Evolutionary conservation across 1,140 invertebrate genomes (phyloP).

Genomic region (Cardiocondyla obscurior): DNA sequence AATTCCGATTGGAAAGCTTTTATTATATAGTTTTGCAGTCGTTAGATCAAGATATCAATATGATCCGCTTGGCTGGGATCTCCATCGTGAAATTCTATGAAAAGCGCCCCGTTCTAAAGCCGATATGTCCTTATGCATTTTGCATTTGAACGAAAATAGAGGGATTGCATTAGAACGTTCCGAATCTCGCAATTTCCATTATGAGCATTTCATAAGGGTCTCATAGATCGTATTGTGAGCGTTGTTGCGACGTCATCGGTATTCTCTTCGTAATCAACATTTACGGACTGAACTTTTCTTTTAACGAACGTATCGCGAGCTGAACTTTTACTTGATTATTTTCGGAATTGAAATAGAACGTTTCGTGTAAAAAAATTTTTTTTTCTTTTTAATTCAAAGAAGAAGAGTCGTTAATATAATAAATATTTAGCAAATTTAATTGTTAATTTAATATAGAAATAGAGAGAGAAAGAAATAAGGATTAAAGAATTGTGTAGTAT

Average conservation of each 20-base stretch:
- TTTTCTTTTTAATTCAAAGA: too few species aligned
- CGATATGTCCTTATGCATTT: not conserved
- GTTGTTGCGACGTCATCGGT: not conserved
- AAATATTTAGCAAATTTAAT: too few species aligned
- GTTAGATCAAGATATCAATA: not conserved
- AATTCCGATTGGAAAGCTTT: not conserved
- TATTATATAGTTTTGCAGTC: not conserved
- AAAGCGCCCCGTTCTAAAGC: not conserved
- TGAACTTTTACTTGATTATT: not conserved
- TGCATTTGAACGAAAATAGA: slow-evolving; percentile 1
- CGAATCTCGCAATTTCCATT: not conserved
- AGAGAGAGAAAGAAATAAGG: too few species aligned
- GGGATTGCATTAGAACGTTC: not conserved
- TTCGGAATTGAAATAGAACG: not conserved
- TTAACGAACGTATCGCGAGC: not conserved
- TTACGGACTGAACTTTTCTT: not conserved
- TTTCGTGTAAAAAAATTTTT: not conserved
- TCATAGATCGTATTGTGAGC: not conserved
- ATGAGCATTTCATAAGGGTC: not conserved
- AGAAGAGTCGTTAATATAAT: too few species aligned
- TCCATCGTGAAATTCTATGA: not conserved
- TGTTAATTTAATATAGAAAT: too few species aligned
- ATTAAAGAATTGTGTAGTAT: too few species aligned
- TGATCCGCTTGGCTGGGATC: not conserved
- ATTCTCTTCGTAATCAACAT: not conserved